phyloP scores from a whole-genome alignment of 2,797 vertebrate genomes.

The Danio choprae region DNA sequence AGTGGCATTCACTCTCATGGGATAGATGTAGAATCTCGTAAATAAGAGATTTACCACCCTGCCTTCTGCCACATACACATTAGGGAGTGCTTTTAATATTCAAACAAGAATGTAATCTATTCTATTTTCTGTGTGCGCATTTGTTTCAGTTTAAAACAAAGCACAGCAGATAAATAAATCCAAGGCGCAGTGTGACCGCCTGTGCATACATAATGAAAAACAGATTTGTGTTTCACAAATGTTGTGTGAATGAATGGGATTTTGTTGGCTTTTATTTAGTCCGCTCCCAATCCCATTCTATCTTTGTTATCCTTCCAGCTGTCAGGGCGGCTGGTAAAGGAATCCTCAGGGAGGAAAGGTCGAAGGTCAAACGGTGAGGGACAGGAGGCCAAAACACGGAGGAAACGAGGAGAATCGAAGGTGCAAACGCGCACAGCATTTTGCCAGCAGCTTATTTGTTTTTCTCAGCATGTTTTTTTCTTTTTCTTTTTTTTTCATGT shows the following conservation, averaged over 20 bases:
- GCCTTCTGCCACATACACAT: slow-evolving; percentile 41
- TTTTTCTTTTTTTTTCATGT: background rate
- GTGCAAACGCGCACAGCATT: slow-evolving; percentile 65
- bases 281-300: slow-evolving; percentile 27
- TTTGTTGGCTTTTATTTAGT: slow-evolving; percentile 21
- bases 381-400: slow-evolving; percentile 94
- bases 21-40: slow-evolving; percentile 47
- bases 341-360: slow-evolving; percentile 89
- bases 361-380: slow-evolving; percentile 95
- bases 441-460: background rate
- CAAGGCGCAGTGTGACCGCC: background rate
- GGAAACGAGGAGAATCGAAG: slow-evolving; percentile 90
- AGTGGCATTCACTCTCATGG: slow-evolving; percentile 39
- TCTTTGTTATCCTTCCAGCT: slow-evolving; percentile 80
- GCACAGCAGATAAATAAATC: background rate
- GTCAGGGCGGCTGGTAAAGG: slow-evolving; percentile 85
- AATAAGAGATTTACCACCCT: slow-evolving; percentile 56
- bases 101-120: slow-evolving; percentile 1
- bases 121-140: background rate
- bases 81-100: slow-evolving; percentile 11
- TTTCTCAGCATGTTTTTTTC: background rate
- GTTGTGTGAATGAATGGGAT: slow-evolving; percentile 34
- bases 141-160: background rate
- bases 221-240: background rate
- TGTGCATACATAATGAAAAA: background rate